A percentile compares a stretch with the other conserved stretches of the same genome.
Evolutionary conservation across 2,888 invertebrate genomes (phyloP).

Genomic region (Chaetogeoica ovagalla): DNA sequence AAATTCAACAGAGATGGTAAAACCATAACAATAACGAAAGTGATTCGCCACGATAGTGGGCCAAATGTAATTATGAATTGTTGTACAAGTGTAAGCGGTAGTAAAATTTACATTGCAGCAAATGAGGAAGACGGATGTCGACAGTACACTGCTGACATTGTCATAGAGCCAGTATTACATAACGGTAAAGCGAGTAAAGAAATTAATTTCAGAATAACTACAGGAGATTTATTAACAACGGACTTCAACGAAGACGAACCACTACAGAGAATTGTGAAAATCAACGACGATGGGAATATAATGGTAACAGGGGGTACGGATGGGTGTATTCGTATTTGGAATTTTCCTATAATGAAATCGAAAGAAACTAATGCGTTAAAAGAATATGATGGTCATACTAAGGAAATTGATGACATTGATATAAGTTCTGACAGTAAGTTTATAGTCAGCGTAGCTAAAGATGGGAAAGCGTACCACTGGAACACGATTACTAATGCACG

Average conservation of each 20-base stretch:
- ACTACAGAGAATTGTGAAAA: conserved; percentile 81
- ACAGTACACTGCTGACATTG: conserved; percentile 65
- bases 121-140: conserved; percentile 92
- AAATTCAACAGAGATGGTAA: conserved; percentile 84
- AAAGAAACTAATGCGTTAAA: conserved; percentile 65
- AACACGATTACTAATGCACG: conserved; percentile 60
- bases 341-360: conserved; percentile 78
- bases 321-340: conserved; percentile 84
- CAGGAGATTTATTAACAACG: conserved; percentile 21
- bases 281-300: conserved; percentile 74
- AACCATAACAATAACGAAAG: conserved; percentile 82
- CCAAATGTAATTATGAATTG: conserved; percentile 91
- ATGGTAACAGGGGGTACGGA: conserved; percentile 93
- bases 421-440: conserved; percentile 76
- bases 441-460: conserved; percentile 82
- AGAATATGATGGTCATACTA: conserved; percentile 70
- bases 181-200: conserved; percentile 28
- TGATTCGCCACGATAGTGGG: conserved; percentile 86
- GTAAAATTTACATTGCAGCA: conserved; percentile 78
- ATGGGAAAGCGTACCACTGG: conserved; percentile 84
- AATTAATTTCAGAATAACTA: conserved; percentile 35
- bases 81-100: conserved; percentile 72
- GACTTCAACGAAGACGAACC: conserved; percentile 67
- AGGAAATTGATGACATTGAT: conserved; percentile 93
- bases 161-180: conserved; percentile 34